Base-by-base conservation (phyloP, 2,113 vertebrate species). In the Terrapene triunguis region DNA sequence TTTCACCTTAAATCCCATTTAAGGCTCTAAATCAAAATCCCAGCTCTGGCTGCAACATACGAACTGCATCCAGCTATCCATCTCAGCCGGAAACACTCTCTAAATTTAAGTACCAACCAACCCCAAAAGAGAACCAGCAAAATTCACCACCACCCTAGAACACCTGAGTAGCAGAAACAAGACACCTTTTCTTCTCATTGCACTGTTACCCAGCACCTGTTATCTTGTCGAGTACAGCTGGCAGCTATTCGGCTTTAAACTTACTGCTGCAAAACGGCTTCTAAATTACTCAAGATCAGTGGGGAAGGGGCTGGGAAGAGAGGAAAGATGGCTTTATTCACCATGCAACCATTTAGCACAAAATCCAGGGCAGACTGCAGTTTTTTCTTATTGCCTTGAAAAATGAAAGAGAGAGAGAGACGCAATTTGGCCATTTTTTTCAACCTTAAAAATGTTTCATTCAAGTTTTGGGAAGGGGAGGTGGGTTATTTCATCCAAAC, bases 151-250 rank as follows among this genome's bases (percentile, higher is more conserved):
- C n/a, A 12, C 17, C 12, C 83, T 1, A 10, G 48, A 85, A 51
- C 82, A 54, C 82, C 84, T 35, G 78, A 2, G 76, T 10, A 80
- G 79, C 81, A 92, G 93, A n/a, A 97, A 92, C 78, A 1, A 84
- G 91, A 84, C 76, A 80, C 92, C 80, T 86, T 44, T 55, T 88
- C 47, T 89, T 91, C 35, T 22, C 55, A 80, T 87, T 2, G 21
- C 1, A 17, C 85, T 42, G 96, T 82, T 88, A 87, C 85, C 79
- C 89, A 95, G 80, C 95, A 95, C 92, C 89, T 93, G 94, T 94
- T 80, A 85, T 14, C 81, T 17, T 90, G 94, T 96, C 29, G 85
- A 90, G 57, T 84, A 2, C 96, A 94, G 96, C 94, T 95, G 94
- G 96, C 94, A 94, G 92, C 88, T 32, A 5, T 6, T 1, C 85